phyloP scores from a whole-genome alignment of 2,888 invertebrate species.

The Halictus quadricinctus region DNA sequence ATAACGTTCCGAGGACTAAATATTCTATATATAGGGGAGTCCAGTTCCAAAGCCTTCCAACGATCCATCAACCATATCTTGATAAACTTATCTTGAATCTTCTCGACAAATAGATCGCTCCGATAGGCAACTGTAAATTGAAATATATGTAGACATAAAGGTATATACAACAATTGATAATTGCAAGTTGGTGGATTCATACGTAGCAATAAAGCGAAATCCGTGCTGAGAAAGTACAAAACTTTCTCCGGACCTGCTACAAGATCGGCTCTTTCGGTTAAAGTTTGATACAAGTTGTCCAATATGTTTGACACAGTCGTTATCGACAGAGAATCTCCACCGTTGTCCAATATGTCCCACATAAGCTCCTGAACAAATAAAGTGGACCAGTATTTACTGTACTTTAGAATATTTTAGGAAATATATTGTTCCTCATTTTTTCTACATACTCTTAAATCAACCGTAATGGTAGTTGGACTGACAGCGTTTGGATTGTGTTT shows the following conservation, averaged over 20 bases:
- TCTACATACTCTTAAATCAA: slow-evolving; percentile 73
- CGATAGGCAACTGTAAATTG: slow-evolving; percentile 71
- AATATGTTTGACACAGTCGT: slow-evolving; percentile 65
- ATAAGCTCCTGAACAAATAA: slow-evolving; percentile 69
- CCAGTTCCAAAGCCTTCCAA: slow-evolving; percentile 63
- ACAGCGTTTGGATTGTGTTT: slow-evolving; percentile 71
- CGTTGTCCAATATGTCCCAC: slow-evolving; percentile 76
- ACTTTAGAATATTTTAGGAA: slow-evolving; percentile 7
- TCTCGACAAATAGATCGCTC: slow-evolving; percentile 69
- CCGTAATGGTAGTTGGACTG: slow-evolving; percentile 72
- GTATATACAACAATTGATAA: neutral
- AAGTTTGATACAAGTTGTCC: slow-evolving; percentile 68
- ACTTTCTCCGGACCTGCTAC: slow-evolving; percentile 68
- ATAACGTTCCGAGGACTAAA: slow-evolving; percentile 78
- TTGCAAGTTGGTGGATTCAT: slow-evolving; percentile 31
- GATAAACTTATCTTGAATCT: slow-evolving; percentile 74
- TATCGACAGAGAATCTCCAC: slow-evolving; percentile 65
- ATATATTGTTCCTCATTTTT: slow-evolving; percentile 2
- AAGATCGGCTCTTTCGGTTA: slow-evolving; percentile 74
- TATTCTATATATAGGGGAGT: slow-evolving; percentile 73
- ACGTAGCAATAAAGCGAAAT: slow-evolving; percentile 78
- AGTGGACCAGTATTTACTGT: neutral
- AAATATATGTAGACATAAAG: neutral
- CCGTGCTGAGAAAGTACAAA: slow-evolving; percentile 75
- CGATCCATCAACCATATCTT: slow-evolving; percentile 74